A percentile compares a stretch with the other conserved stretches of the same genome.
These are phyloP conservation scores for Ditylenchus weischeri DNA, from an alignment of 2,888 invertebrate genomes.

Conservation along the genomic window DNA sequence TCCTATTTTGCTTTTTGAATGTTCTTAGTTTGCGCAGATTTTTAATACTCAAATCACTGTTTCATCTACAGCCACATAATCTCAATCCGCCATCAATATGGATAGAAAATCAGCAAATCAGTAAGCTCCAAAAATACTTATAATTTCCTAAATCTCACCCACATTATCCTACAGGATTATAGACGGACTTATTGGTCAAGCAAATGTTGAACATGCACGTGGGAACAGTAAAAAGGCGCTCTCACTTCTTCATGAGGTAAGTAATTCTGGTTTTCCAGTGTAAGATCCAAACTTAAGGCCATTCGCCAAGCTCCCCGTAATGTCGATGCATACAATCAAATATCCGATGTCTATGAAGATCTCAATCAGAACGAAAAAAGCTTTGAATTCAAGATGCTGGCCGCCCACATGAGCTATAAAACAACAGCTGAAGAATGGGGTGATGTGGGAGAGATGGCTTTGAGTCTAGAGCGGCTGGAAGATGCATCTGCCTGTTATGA, in stretches of 20 bases:
- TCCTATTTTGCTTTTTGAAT: too few species aligned
- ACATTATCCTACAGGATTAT: slow-evolving; percentile 31
- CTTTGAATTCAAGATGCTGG: slow-evolving; percentile 48
- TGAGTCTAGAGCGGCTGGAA: slow-evolving; percentile 41
- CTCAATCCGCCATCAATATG: background rate
- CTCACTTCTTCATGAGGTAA: slow-evolving; percentile 45
- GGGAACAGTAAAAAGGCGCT: slow-evolving; percentile 46
- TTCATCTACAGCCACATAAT: too few species aligned
- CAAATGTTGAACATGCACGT: slow-evolving; percentile 47
- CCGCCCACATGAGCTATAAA: slow-evolving; percentile 45
- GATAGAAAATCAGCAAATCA: background rate
- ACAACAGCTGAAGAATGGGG: slow-evolving; percentile 53
- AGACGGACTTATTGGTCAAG: slow-evolving; percentile 54
- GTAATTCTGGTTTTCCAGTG: background rate
- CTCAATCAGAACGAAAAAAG: slow-evolving; percentile 38
- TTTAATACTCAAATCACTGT: too few species aligned
- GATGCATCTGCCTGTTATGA: slow-evolving; percentile 54
- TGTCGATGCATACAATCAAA: slow-evolving; percentile 50
- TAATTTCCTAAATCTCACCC: too few species aligned
- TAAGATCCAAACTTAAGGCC: slow-evolving; percentile 22
- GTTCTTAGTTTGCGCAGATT: too few species aligned
- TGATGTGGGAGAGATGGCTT: slow-evolving; percentile 48
- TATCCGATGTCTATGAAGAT: slow-evolving; percentile 49
- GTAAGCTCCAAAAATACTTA: background rate
- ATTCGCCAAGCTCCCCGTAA: slow-evolving; percentile 48